These are phyloP conservation scores for Athalia rosae DNA, from an alignment of 2,888 invertebrate genomes.

Conservation along the genomic window DNA sequence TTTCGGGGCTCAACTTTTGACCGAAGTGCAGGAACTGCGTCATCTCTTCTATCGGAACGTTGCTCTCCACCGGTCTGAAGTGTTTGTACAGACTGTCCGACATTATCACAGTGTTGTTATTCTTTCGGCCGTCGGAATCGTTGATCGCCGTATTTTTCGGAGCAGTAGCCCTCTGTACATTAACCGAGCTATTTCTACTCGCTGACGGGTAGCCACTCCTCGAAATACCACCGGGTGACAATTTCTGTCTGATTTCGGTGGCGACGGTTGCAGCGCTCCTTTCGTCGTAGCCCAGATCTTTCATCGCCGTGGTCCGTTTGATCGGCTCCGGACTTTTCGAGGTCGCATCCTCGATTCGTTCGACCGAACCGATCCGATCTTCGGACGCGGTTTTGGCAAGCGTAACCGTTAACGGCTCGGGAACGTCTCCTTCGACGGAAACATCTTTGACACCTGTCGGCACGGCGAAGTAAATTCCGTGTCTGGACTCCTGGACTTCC, in stretches of 20 bases:
- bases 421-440: constrained; percentile 46
- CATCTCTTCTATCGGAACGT: constrained; percentile 80
- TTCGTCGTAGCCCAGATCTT: constrained; percentile 34
- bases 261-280: constrained; percentile 5
- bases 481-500: constrained; percentile 65
- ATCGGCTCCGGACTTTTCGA: constrained; percentile 1
- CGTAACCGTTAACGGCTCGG: constrained; percentile 17
- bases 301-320: constrained; percentile 26
- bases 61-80: constrained; percentile 79
- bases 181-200: constrained; percentile 27
- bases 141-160: constrained; percentile 23
- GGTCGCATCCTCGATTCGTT: constrained; percentile 43
- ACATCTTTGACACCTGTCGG: constrained; percentile 49
- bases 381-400: constrained; percentile 17
- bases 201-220: constrained; percentile 18
- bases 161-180: constrained; percentile 34
- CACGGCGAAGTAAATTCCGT: constrained; percentile 62
- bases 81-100: constrained; percentile 80
- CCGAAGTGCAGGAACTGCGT: constrained; percentile 84
- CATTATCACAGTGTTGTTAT: constrained; percentile 77
- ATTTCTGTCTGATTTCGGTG: constrained; percentile 33
- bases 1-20: constrained; percentile 77
- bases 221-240: constrained; percentile 20
- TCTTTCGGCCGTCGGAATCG: constrained; percentile 72
- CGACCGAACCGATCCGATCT: constrained; percentile 19